Evolutionary conservation across 2,888 invertebrate genomes (phyloP), one percentile per base, ranked within the genome.

Genomic region (Heliconius aoede): DNA sequence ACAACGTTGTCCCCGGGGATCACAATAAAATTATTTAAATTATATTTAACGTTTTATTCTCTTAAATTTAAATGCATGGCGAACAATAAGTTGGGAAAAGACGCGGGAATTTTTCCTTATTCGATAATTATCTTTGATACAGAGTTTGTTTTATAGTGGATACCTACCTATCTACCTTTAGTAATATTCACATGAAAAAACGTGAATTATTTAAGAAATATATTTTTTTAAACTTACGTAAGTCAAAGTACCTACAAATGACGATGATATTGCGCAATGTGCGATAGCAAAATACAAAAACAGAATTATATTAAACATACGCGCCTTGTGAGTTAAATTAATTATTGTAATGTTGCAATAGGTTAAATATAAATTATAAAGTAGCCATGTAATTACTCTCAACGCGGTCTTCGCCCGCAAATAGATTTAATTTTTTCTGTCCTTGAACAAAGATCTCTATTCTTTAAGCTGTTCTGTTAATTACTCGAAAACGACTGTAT

Each of bases 371-470:
- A 72, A 30, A 72, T 46, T 62, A 62, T 73, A 62, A 65, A 28
- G 62, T 46, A 62, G 62, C 32, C 73, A 51, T 62, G 30, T 58
- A 73, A 62, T 64, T 46, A 62, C 51, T 18, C 68, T 36, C 55
- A 76, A 71, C 71, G 36, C 69, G 64, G 74, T 75, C 76, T 65
- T 73, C 73, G 74, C 74, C 76, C 69, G 75, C 73, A 77, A 78
- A 77, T 71, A 74, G 64, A 58, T 77, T 65, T 71, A 71, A 64
- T 64, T 72, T 78, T 77, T 77, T 76, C 62, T 73, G 78, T 77
- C 82, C 79, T 81, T 79, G 80, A 80, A 78, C 67, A 74, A 76
- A 65, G 71, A 74, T 65, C 65, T 76, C 36, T 74, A 73, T 68
- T 62, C 61, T 73, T 71, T 55, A 72, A 80, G 71, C 67, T 36